Base-by-base conservation (phyloP, 2,888 invertebrate species). In the Ischnus inquisitorius region DNA sequence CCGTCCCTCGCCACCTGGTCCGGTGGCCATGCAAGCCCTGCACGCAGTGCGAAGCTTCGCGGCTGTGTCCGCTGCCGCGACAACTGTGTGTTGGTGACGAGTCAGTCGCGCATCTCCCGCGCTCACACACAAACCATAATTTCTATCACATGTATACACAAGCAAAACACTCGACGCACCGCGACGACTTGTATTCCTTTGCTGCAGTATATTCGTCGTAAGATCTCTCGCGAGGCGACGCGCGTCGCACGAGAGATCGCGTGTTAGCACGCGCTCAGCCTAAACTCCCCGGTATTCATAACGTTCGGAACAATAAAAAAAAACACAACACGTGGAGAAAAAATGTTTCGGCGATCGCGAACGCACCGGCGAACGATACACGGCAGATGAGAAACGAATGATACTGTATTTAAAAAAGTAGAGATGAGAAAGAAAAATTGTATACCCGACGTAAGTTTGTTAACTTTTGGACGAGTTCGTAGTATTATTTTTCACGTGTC, bases 181-280 rank as follows among this genome's bases (percentile, higher is more conserved):
- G 34, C 1, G 28, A 28, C 19, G 16, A 34, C 54, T 22, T 54
- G 22, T 62, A 43, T 46, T 60, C 46, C 46, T 48, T 64, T 39
- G 39, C 19, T 34, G 48, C 34, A 39, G 39, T 48, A 25, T 64
- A 25, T 64, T 46, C 62, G 48, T 62, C 60, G 39, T 19, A 41
- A 57, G 68, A 68, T 68, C 48, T 25, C 43, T 16, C 60, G 67
- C 54, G 67, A 25, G 22, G 54, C 60, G 46, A 28, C 16, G 67
- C 16, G 51, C 77, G 76, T 64, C 76, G 54, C 67, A 57, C 65
- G 65, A 76, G 48, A 75, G 48, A 76, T 76, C 65, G 76, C 76
- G 76, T 65, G 76, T 39, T 48, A 51, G 34, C 65, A 64, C 62
- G 75, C 51, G 71, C 41, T 43, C n/a, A 6, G 57, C 60, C 43